phyloP scores from a whole-genome alignment of 2,797 vertebrate genomes.

The Lacerta bilineata region DNA sequence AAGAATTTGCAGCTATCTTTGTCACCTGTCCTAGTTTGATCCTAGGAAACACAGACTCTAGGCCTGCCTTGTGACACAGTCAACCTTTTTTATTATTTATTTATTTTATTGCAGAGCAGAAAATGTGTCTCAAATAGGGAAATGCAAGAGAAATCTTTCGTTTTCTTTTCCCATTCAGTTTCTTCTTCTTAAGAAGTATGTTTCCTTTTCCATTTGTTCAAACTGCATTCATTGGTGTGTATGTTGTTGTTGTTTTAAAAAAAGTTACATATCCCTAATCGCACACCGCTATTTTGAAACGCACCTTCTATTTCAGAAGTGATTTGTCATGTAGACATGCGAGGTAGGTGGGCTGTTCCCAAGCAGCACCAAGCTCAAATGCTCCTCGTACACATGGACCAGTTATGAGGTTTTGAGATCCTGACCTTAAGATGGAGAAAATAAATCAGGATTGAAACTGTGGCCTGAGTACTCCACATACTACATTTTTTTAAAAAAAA shows the following conservation, averaged over 20 bases:
- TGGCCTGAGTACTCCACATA: constrained; percentile 57
- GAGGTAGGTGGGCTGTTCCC: neutral
- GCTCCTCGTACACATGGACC: no score
- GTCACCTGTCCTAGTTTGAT: neutral
- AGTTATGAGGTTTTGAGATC: neutral
- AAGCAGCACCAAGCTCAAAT: no score
- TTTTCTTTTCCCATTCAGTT: neutral
- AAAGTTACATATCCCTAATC: neutral
- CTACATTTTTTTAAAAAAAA: constrained; percentile 34
- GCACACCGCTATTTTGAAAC: neutral
- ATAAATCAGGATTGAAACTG: constrained; percentile 63
- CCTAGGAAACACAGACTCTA: neutral
- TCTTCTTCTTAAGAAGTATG: neutral
- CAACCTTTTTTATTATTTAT: no score
- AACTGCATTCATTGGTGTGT: neutral
- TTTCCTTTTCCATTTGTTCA: neutral
- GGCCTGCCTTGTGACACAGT: neutral
- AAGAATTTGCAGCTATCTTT: neutral
- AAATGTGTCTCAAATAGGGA: neutral
- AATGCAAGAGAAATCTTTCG: neutral
- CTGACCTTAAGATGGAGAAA: constrained; percentile 35
- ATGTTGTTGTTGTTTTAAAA: neutral
- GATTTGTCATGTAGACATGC: neutral
- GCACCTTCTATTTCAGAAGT: neutral
- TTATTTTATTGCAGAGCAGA: neutral